Percentiles rank a stretch among this genome's conserved stretches.
Evolutionary conservation across 1,140 invertebrate species (phyloP).

Genomic region (Nomia melanderi): DNA sequence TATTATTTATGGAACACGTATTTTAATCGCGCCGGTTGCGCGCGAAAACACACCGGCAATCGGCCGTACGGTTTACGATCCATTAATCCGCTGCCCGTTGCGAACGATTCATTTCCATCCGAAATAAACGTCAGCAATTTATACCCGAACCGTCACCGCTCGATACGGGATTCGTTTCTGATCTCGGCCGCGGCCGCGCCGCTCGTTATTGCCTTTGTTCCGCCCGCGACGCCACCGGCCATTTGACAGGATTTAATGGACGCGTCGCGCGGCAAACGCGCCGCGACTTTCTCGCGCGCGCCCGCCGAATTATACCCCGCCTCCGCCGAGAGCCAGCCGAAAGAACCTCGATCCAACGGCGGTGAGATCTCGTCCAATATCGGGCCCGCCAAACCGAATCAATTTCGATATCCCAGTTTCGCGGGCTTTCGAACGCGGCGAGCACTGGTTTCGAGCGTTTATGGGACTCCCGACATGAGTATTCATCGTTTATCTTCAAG

Average conservation of each 20-base stretch:
- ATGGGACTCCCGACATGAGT: too few species aligned
- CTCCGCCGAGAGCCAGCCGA: too few species aligned
- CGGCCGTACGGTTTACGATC: neutral
- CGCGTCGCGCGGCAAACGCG: neutral
- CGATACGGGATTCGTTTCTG: neutral
- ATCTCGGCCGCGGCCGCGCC: too few species aligned
- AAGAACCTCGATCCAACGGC: too few species aligned
- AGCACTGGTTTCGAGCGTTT: too few species aligned
- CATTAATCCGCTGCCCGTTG: neutral
- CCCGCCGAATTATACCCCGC: neutral
- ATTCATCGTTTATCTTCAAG: too few species aligned
- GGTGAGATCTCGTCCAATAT: too few species aligned
- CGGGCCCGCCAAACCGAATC: too few species aligned
- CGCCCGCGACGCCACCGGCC: neutral
- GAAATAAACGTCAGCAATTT: conserved; percentile 7
- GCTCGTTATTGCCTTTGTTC: neutral
- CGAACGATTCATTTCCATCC: neutral
- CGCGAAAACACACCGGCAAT: neutral
- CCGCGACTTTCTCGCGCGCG: neutral
- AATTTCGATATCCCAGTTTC: too few species aligned
- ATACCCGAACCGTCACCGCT: neutral
- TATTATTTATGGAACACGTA: neutral
- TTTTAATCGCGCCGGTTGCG: neutral
- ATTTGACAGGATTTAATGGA: conserved; percentile 11
- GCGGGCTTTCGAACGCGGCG: too few species aligned